Conservation (phyloP, 1,140 invertebrate genomes). For the Cardiocondyla obscurior region DNA sequence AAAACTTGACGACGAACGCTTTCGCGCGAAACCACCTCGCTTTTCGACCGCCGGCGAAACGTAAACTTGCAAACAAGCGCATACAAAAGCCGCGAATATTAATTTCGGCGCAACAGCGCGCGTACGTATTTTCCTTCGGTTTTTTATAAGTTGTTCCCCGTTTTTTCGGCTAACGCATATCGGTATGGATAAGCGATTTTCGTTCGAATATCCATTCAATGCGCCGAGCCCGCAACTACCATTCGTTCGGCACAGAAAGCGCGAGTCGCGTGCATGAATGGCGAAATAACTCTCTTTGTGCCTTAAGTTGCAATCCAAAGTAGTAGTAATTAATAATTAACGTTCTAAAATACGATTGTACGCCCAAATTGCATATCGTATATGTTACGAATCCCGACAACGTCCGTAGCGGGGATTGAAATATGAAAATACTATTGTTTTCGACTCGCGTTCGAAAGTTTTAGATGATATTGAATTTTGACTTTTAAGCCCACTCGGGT, state of each 20-base stretch:
- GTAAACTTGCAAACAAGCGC: slow-evolving; percentile 29
- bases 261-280: background rate
- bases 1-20: slow-evolving; percentile 34
- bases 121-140: slow-evolving; percentile 7
- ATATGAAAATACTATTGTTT: background rate
- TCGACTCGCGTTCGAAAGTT: background rate
- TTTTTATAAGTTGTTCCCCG: slow-evolving; percentile 30
- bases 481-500: background rate
- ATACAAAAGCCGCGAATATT: slow-evolving; percentile 48
- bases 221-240: background rate
- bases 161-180: slow-evolving; percentile 7
- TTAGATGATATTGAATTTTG: background rate
- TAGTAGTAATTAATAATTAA: background rate
- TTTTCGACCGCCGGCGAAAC: slow-evolving; percentile 23
- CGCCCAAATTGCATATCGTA: too few species aligned
- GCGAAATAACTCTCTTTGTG: background rate
- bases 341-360: background rate
- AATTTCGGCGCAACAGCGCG: slow-evolving; percentile 10
- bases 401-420: background rate
- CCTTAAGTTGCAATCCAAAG: background rate
- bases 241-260: background rate
- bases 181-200: background rate
- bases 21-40: slow-evolving; percentile 4
- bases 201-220: background rate
- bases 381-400: background rate